These are phyloP conservation scores for Eurosta solidaginis DNA, from an alignment of 1,140 invertebrate species.

Conservation along the genomic window DNA sequence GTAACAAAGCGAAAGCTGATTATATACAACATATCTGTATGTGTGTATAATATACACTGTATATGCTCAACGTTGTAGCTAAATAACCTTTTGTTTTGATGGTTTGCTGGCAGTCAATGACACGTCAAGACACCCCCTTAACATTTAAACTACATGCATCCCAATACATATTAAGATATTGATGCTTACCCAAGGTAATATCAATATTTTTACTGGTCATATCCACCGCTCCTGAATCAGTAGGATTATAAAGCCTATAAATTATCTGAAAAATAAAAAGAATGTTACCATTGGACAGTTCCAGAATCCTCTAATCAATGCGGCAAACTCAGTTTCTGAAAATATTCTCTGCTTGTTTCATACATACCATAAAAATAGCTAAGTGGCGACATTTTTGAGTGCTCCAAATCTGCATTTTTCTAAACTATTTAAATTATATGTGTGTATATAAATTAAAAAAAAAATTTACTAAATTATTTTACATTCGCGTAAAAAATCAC, in stretches of 20 bases:
- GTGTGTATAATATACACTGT: too few species aligned
- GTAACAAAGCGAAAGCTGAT: not conserved
- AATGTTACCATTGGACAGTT: constrained; percentile 2
- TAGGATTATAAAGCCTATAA: constrained; percentile 69
- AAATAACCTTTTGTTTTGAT: too few species aligned
- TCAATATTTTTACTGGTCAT: constrained; percentile 80
- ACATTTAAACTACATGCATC: not conserved
- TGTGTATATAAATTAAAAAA: not conserved
- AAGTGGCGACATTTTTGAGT: constrained; percentile 31
- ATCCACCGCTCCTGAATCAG: constrained; percentile 75
- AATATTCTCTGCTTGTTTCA: not conserved
- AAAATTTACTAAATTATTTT: not conserved
- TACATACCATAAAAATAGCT: constrained; percentile 38
- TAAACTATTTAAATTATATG: not conserved
- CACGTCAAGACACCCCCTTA: too few species aligned
- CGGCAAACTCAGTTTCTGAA: not conserved
- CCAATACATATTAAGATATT: too few species aligned
- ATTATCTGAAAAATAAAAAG: constrained; percentile 65
- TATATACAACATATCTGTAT: too few species aligned
- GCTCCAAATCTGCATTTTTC: constrained; percentile 35
- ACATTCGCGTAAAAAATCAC: constrained; percentile 5
- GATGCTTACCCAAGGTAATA: constrained; percentile 76
- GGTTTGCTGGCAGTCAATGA: not conserved
- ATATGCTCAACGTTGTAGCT: too few species aligned
- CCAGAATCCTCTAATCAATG: not conserved